Percentiles rank a stretch among this genome's conserved stretches.
Conservation (phyloP, 2,113 vertebrate genomes). For the Peucedramus taeniatus region DNA sequence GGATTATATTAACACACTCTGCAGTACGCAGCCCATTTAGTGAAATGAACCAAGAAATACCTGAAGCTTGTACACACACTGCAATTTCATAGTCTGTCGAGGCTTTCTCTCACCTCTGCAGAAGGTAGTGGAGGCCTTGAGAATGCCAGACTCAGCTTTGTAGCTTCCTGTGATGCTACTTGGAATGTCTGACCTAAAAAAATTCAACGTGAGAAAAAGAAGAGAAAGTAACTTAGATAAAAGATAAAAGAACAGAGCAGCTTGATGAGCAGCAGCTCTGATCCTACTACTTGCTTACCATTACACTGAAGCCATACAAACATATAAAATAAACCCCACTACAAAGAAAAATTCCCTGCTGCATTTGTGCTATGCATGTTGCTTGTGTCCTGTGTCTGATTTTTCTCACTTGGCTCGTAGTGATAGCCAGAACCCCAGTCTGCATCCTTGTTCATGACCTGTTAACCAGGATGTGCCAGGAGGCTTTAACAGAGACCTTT, state of each 20-base stretch:
- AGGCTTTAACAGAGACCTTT: background rate
- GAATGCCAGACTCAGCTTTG: conserved; percentile 84
- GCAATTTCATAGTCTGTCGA: background rate
- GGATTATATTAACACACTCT: background rate
- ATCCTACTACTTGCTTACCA: background rate
- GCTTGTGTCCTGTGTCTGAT: rapidly evolving
- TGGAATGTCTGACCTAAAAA: conserved; percentile 79
- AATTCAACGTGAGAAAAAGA: background rate
- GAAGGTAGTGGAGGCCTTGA: conserved; percentile 77
- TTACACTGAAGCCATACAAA: background rate
- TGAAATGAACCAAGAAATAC: background rate
- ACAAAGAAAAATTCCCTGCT: background rate
- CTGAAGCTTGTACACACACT: background rate
- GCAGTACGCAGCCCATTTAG: background rate
- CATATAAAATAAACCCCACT: background rate
- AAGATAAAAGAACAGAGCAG: background rate
- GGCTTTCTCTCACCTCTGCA: conserved; percentile 71
- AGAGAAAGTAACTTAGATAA: background rate
- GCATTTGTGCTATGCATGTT: no score
- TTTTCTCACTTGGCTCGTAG: background rate
- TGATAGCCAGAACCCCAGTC: rapidly evolving
- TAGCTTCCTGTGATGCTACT: conserved; percentile 82
- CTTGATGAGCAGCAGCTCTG: background rate
- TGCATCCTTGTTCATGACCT: rapidly evolving
- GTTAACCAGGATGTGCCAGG: background rate